Conservation (phyloP, 2,113 vertebrate species). For the Labrus mixtus region DNA sequence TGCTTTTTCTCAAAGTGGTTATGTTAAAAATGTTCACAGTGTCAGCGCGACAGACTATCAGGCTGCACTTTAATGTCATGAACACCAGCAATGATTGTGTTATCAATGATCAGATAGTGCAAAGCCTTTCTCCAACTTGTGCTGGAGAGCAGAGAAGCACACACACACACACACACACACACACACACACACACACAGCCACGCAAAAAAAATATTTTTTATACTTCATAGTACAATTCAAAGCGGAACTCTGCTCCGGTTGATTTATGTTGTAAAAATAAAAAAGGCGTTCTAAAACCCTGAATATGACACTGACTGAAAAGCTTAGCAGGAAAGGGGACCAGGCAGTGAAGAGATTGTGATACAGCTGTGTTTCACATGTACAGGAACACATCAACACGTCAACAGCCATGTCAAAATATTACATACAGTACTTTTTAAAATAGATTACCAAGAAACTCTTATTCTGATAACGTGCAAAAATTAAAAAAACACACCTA, state of each 20-base stretch:
- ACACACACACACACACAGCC: slow-evolving; percentile 16
- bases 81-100: slow-evolving; percentile 3
- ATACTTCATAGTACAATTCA: slow-evolving; percentile 44
- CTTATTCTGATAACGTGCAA: slow-evolving; percentile 73
- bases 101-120: slow-evolving; percentile 12
- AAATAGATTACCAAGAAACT: slow-evolving; percentile 71
- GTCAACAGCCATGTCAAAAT: slow-evolving; percentile 72
- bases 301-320: slow-evolving; percentile 18
- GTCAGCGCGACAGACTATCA: slow-evolving; percentile 48
- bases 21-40: slow-evolving; percentile 56
- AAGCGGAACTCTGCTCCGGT: slow-evolving; percentile 41
- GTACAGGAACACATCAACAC: slow-evolving; percentile 75
- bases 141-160: slow-evolving; percentile 28
- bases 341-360: slow-evolving; percentile 71
- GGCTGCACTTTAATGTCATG: slow-evolving; percentile 13
- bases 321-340: slow-evolving; percentile 21
- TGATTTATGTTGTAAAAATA: not conserved
- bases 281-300: slow-evolving; percentile 31
- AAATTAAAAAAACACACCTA: slow-evolving; percentile 66
- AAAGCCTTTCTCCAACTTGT: slow-evolving; percentile 35
- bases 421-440: slow-evolving; percentile 68
- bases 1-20: slow-evolving; percentile 56
- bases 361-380: slow-evolving; percentile 68
- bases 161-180: slow-evolving; percentile 13
- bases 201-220: slow-evolving; percentile 23